phyloP scores from a whole-genome alignment of 2,888 invertebrate species.

The Synergus umbraculus region DNA sequence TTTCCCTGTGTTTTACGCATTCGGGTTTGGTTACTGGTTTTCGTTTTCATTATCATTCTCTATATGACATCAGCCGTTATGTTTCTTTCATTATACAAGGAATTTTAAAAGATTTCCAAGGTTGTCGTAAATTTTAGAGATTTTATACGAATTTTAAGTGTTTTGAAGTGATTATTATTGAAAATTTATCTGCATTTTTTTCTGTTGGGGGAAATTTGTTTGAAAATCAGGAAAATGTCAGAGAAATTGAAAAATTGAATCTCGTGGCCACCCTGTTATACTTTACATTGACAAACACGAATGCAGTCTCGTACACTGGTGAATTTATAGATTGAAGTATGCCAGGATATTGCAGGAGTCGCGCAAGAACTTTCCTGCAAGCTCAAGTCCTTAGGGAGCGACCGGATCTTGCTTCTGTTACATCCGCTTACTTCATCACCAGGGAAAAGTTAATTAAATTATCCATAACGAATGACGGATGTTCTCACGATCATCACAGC shows the following conservation, averaged over 20 bases:
- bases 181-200: too few relatives aligned
- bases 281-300: conserved; percentile 28
- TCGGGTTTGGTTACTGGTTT: background rate
- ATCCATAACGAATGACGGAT: rapidly evolving
- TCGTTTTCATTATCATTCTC: background rate
- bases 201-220: too few relatives aligned
- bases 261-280: background rate
- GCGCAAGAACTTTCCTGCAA: conserved; percentile 42
- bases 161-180: too few relatives aligned
- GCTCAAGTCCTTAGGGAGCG: background rate
- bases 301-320: conserved; percentile 1
- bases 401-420: background rate
- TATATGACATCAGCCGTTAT: background rate
- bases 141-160: too few relatives aligned
- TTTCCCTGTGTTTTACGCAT: conserved; percentile 44
- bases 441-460: background rate
- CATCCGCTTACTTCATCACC: background rate
- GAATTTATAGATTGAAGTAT: conserved; percentile 44
- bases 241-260: too few relatives aligned
- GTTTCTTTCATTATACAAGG: background rate
- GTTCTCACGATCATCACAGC: background rate
- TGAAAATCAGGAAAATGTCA: too few relatives aligned
- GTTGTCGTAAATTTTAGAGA: too few relatives aligned
- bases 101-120: too few relatives aligned
- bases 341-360: conserved; percentile 22